Conservation (phyloP, 2,797 vertebrate genomes). For the Fistularia commersonii region DNA sequence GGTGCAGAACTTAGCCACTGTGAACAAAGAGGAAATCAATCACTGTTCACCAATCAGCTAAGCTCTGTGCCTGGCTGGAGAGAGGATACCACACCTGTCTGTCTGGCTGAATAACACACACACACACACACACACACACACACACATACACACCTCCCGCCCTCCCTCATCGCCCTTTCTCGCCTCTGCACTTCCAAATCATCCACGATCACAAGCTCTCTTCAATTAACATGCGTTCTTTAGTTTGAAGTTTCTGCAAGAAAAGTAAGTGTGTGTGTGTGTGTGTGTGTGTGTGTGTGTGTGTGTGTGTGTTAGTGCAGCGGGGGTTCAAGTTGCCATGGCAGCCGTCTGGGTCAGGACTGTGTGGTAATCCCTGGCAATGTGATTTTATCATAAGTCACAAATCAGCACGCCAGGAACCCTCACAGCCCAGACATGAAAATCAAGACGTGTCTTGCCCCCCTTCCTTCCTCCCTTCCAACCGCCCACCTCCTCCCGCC, state of each 20-base stretch:
- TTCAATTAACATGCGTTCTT: constrained; percentile 41
- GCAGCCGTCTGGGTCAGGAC: constrained; percentile 84
- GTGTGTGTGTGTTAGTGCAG: too few species aligned
- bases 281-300: constrained; percentile 22
- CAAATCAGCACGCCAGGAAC: constrained; percentile 99
- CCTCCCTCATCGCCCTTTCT: constrained; percentile 28
- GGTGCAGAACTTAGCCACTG: constrained; percentile 99
- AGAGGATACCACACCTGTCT: constrained; percentile 71
- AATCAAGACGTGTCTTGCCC: constrained; percentile 50
- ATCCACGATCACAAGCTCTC: constrained; percentile 38
- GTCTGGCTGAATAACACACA: constrained; percentile 18
- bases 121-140: constrained; percentile 2
- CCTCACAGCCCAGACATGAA: constrained; percentile 93
- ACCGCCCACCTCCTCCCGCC: too few species aligned
- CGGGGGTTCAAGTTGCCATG: constrained; percentile 68
- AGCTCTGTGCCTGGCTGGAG: constrained; percentile 97
- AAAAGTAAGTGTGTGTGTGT: too few species aligned
- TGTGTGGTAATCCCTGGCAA: constrained; percentile 99
- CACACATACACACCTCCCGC: constrained; percentile 12
- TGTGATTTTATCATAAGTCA: constrained; percentile 99
- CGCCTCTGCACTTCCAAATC: constrained; percentile 22
- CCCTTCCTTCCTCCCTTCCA: too few species aligned
- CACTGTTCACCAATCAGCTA: constrained; percentile 99
- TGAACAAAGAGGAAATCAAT: constrained; percentile 99
- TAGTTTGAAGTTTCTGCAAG: too few species aligned